phyloP scores from a whole-genome alignment of 1,140 invertebrate genomes.

The Popillia japonica region DNA sequence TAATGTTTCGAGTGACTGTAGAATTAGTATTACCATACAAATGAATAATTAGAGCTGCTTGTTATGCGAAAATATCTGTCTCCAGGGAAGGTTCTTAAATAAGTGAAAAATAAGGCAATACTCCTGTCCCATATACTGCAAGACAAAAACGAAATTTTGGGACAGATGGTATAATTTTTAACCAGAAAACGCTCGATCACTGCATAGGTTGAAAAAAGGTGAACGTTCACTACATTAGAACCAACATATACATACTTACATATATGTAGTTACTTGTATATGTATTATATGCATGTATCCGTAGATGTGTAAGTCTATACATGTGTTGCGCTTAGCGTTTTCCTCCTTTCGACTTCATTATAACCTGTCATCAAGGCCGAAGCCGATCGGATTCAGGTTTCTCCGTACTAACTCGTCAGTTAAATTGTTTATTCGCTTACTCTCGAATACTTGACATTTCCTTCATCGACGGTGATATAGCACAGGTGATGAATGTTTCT shows the following conservation, averaged over 20 bases:
- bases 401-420: conserved; percentile 5
- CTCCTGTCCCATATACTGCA: too few species aligned
- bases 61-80: too few species aligned
- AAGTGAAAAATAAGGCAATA: too few species aligned
- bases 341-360: conserved; percentile 30
- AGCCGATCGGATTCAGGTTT: conserved; percentile 27
- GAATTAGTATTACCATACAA: too few species aligned
- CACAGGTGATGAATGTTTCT: neutral
- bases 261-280: neutral
- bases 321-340: conserved; percentile 10
- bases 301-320: neutral
- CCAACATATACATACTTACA: neutral
- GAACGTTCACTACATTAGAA: conserved; percentile 10
- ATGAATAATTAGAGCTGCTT: too few species aligned
- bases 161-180: too few species aligned
- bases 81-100: too few species aligned
- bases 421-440: neutral
- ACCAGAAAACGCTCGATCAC: neutral
- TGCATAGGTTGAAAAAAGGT: conserved; percentile 20
- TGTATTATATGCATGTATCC: neutral
- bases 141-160: too few species aligned
- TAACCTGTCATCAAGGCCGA: conserved; percentile 34
- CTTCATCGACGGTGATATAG: neutral
- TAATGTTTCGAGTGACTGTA: too few species aligned
- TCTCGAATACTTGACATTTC: conserved; percentile 19